A percentile compares a stretch with the other conserved stretches of the same genome.
Conservation (phyloP, 2,888 invertebrate species). For the Pyrrhosoma nymphula region DNA sequence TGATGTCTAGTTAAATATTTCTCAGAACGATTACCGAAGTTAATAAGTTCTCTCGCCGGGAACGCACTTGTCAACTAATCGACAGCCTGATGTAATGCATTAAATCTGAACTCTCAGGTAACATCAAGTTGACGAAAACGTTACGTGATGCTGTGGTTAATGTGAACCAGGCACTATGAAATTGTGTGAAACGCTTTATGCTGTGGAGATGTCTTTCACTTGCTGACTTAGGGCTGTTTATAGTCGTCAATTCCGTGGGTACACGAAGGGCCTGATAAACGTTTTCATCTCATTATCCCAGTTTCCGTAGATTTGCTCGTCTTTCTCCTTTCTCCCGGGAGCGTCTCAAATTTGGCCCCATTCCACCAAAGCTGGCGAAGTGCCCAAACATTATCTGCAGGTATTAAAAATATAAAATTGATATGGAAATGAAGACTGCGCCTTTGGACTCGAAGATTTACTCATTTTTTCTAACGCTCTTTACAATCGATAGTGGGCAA, state of each 20-base stretch:
- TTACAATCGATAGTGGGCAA: not conserved
- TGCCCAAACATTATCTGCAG: not conserved
- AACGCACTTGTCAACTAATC: too few relatives aligned
- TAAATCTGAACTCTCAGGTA: too few relatives aligned
- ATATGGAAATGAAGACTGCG: not conserved
- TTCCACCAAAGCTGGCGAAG: not conserved
- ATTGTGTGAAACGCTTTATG: too few relatives aligned
- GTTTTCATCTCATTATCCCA: not conserved
- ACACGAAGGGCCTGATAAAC: not conserved
- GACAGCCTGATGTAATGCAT: too few relatives aligned
- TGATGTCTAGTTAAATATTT: too few relatives aligned
- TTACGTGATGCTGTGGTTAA: too few relatives aligned
- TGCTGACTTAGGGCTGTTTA: not conserved
- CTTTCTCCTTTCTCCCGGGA: not conserved
- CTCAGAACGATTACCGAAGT: too few relatives aligned
- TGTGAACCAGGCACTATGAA: too few relatives aligned
- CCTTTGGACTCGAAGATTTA: not conserved
- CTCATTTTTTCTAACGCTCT: not conserved
- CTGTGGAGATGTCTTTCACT: too few relatives aligned
- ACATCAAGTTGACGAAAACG: too few relatives aligned
- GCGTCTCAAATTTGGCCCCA: not conserved
- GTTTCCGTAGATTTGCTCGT: not conserved
- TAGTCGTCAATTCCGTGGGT: not conserved
- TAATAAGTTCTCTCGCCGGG: too few relatives aligned
- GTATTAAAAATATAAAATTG: not conserved